Percentiles rank a stretch among this genome's conserved stretches.
phyloP scores from a whole-genome alignment of 2,113 vertebrate genomes.

The Zapornia atra region DNA sequence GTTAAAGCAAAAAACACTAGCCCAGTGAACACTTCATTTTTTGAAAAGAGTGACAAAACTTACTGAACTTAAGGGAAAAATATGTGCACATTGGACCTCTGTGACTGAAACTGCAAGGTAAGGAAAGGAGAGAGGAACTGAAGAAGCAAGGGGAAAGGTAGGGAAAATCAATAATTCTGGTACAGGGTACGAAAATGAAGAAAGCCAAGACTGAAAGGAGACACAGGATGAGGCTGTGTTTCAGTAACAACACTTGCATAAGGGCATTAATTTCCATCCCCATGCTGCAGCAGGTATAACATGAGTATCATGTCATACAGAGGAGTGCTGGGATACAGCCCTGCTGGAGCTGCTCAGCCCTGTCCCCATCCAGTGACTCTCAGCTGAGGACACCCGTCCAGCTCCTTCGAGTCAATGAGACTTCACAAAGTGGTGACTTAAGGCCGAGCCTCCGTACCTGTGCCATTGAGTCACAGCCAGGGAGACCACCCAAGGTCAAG shows the following conservation, averaged over 20 bases:
- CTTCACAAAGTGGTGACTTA: background rate
- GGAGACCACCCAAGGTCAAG: background rate
- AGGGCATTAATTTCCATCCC: background rate
- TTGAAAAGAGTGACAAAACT: background rate
- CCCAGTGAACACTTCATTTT: background rate
- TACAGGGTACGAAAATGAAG: background rate
- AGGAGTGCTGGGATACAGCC: background rate
- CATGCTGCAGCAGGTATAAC: background rate
- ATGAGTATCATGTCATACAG: too few species aligned
- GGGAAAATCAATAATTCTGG: background rate
- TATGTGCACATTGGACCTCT: background rate
- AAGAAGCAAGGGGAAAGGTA: background rate
- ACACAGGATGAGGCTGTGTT: accelerated
- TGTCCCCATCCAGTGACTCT: background rate
- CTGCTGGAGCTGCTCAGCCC: background rate
- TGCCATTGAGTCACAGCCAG: background rate
- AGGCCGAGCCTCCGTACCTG: background rate
- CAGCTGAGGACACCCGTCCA: background rate
- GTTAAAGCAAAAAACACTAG: background rate
- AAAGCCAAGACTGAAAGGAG: background rate
- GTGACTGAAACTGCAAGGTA: background rate
- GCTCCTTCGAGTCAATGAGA: background rate
- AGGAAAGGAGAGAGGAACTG: background rate
- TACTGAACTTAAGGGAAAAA: background rate
- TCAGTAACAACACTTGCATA: background rate